Conservation (phyloP, 2,113 vertebrate genomes). For the Phrynocephalus versicolor region DNA sequence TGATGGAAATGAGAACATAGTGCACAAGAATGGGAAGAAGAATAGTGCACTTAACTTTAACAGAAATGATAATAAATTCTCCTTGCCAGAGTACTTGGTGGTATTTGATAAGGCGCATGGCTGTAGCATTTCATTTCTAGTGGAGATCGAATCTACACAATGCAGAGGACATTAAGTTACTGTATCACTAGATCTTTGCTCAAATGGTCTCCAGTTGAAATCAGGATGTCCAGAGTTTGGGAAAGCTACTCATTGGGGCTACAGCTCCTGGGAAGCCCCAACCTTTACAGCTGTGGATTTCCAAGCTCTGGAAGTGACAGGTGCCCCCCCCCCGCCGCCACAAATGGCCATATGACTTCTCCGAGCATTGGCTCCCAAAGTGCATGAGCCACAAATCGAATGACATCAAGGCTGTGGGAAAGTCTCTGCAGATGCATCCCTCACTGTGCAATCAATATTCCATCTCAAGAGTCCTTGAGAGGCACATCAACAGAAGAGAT, state of each 20-base stretch:
- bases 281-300: not conserved
- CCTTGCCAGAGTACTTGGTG: not conserved
- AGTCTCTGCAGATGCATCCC: not conserved
- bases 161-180: not conserved
- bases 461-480: not conserved
- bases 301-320: not conserved
- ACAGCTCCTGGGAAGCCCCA: not conserved
- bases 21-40: not conserved
- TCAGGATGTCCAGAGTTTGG: not conserved
- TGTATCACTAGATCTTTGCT: not conserved
- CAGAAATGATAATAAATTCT: not conserved
- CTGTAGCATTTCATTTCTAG: not conserved
- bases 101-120: not conserved
- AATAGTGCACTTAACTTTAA: slow-evolving; percentile 39
- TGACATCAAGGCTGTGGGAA: not conserved
- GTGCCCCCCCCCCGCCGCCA: too few relatives aligned
- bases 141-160: too few relatives aligned
- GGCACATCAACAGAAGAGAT: not conserved
- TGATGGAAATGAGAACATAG: slow-evolving; percentile 44
- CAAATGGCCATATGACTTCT: slow-evolving; percentile 1
- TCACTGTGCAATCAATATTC: not conserved
- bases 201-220: not conserved
- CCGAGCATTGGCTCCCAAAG: not conserved
- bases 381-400: accelerated
- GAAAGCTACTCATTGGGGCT: not conserved